phyloP scores from a whole-genome alignment of 2,888 invertebrate genomes.

The Eretmocerus hayati region DNA sequence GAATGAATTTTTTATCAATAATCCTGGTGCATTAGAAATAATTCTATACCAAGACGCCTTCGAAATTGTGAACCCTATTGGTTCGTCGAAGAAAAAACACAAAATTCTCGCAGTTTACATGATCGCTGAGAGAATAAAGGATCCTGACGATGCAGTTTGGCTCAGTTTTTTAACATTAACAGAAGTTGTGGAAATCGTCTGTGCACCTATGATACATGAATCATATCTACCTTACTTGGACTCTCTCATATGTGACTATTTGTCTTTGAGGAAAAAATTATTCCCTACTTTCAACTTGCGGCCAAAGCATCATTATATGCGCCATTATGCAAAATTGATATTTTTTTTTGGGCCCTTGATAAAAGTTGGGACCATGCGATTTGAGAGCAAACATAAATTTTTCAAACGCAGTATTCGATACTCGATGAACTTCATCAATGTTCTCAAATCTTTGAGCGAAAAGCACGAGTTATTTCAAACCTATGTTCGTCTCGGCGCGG shows the following conservation, averaged over 20 bases:
- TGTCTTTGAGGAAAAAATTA: constrained; percentile 13
- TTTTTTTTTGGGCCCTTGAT: too few relatives aligned
- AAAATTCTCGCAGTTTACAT: too few relatives aligned
- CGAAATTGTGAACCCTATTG: too few relatives aligned
- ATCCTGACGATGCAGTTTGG: too few relatives aligned
- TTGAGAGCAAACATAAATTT: constrained; percentile 3
- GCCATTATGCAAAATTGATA: neutral
- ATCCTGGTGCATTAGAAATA: too few relatives aligned
- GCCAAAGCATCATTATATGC: neutral
- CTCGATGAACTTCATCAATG: constrained; percentile 1
- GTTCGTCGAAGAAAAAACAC: too few relatives aligned
- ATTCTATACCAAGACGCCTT: too few relatives aligned
- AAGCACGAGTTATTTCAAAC: constrained; percentile 3
- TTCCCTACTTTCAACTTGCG: constrained; percentile 11
- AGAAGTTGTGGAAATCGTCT: constrained; percentile 27
- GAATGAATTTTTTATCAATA: too few relatives aligned
- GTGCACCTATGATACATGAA: constrained; percentile 24
- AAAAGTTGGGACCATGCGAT: too few relatives aligned
- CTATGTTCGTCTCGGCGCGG: neutral
- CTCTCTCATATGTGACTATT: constrained; percentile 18
- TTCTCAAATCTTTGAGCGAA: neutral
- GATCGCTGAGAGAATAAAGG: too few relatives aligned
- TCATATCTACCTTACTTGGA: constrained; percentile 17
- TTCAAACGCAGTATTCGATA: constrained; percentile 1
- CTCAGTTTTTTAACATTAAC: too few relatives aligned